These are phyloP conservation scores for Lycorma delicatula DNA, from an alignment of 1,140 invertebrate genomes.

Conservation along the genomic window DNA sequence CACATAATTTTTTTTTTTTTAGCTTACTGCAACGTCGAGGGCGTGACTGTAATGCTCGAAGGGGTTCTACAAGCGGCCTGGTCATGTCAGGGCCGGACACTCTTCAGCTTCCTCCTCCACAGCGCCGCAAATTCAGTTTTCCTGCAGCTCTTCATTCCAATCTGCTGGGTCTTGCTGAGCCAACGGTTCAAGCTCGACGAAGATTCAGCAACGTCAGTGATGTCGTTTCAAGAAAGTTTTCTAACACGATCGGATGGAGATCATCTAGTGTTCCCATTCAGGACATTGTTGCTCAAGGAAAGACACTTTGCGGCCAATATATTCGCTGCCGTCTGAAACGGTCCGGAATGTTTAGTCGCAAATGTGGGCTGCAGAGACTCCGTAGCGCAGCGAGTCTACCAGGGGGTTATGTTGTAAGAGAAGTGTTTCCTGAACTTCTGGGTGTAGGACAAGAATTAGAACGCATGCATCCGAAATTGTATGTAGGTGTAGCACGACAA, in stretches of 20 bases:
- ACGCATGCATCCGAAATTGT: constrained; percentile 50
- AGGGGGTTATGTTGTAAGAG: constrained; percentile 39
- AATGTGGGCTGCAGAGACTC: constrained; percentile 57
- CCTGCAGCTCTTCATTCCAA: constrained; percentile 41
- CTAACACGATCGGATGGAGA: constrained; percentile 60
- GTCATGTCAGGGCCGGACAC: no score
- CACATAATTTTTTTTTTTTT: no score
- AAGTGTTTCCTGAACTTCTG: constrained; percentile 49
- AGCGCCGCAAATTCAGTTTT: constrained; percentile 45
- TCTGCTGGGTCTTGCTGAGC: constrained; percentile 32
- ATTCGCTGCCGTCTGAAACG: constrained; percentile 43
- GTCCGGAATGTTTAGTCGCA: constrained; percentile 54
- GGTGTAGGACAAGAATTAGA: constrained; percentile 53
- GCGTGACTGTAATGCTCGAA: no score
- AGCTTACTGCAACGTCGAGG: no score
- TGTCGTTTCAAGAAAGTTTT: constrained; percentile 53
- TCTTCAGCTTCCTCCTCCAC: constrained; percentile 6
- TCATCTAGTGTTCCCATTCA: constrained; percentile 42
- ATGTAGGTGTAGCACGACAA: constrained; percentile 29
- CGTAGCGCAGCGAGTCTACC: constrained; percentile 47
- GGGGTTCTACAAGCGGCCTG: no score
- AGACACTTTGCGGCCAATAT: constrained; percentile 53
- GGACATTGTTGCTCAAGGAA: constrained; percentile 49
- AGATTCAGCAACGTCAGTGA: constrained; percentile 62
- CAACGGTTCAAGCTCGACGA: constrained; percentile 38